These are phyloP conservation scores for Rhinichthys klamathensis DNA, from an alignment of 2,113 vertebrate species.

Conservation along the genomic window DNA sequence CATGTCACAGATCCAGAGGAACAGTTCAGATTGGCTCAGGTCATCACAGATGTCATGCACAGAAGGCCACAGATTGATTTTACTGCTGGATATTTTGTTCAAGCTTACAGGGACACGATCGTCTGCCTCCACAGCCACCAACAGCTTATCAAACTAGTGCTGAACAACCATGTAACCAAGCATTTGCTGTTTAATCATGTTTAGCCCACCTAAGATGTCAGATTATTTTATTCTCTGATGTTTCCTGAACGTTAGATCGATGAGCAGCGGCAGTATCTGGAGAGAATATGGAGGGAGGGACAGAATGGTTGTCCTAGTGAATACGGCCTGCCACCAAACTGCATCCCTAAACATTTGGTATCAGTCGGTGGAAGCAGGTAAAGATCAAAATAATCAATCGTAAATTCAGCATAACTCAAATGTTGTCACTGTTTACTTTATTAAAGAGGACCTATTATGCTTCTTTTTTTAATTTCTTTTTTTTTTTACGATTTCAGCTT, in stretches of 20 bases:
- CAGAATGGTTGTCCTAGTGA: slow-evolving; percentile 52
- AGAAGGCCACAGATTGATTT: slow-evolving; percentile 73
- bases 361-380: slow-evolving; percentile 74
- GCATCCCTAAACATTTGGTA: slow-evolving; percentile 72
- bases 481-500: too few species aligned
- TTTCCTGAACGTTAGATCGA: slow-evolving; percentile 69
- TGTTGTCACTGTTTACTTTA: too few species aligned
- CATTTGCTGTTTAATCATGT: background rate
- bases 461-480: too few species aligned
- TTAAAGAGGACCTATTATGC: too few species aligned
- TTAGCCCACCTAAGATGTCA: background rate
- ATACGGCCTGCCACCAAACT: slow-evolving; percentile 75
- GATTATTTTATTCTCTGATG: background rate
- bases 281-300: slow-evolving; percentile 68
- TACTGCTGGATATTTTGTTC: slow-evolving; percentile 70
- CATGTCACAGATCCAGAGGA: slow-evolving; percentile 75
- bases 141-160: slow-evolving; percentile 68
- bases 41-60: slow-evolving; percentile 72
- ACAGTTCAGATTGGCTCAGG: slow-evolving; percentile 73
- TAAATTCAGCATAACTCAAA: background rate
- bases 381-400: slow-evolving; percentile 43
- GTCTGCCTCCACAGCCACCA: slow-evolving; percentile 73
- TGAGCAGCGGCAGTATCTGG: slow-evolving; percentile 71
- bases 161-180: slow-evolving; percentile 71
- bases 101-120: slow-evolving; percentile 68